Conservation (phyloP, 2,888 invertebrate genomes). For the Germaria angustata region DNA sequence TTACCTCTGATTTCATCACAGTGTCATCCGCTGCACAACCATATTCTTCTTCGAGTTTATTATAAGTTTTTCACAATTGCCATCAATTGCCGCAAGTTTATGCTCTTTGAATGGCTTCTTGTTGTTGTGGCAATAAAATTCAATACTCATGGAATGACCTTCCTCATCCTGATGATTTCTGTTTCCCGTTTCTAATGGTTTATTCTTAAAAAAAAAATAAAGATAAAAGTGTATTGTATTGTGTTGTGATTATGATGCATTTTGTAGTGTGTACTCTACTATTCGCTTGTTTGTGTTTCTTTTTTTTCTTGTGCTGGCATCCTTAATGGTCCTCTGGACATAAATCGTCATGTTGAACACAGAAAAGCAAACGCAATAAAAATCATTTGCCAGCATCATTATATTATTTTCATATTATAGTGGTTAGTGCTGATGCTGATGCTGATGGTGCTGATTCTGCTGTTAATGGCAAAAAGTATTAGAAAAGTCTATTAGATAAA, state of each 20-base stretch:
- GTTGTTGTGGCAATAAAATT: conserved; percentile 56
- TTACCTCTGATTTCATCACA: conserved; percentile 3
- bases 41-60: background rate
- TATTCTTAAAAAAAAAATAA: background rate
- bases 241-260: conserved; percentile 1
- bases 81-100: conserved; percentile 64
- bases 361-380: conserved; percentile 19
- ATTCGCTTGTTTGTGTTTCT: background rate
- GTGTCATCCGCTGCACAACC: background rate
- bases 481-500: conserved; percentile 40
- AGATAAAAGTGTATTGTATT: too few species aligned
- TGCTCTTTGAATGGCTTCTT: conserved; percentile 40
- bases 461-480: conserved; percentile 38
- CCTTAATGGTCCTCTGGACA: conserved; percentile 21
- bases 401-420: conserved; percentile 8
- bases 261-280: background rate
- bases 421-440: background rate
- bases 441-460: background rate
- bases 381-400: conserved; percentile 25
- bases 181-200: background rate
- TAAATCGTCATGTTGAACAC: conserved; percentile 49
- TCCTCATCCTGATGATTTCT: conserved; percentile 6
- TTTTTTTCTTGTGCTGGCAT: background rate
- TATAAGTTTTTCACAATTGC: too few species aligned
- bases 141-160: conserved; percentile 2